Percentiles rank a stretch among this genome's conserved stretches.
These are phyloP conservation scores for Augochlora pura DNA, from an alignment of 1,140 invertebrate species.

Conservation along the genomic window DNA sequence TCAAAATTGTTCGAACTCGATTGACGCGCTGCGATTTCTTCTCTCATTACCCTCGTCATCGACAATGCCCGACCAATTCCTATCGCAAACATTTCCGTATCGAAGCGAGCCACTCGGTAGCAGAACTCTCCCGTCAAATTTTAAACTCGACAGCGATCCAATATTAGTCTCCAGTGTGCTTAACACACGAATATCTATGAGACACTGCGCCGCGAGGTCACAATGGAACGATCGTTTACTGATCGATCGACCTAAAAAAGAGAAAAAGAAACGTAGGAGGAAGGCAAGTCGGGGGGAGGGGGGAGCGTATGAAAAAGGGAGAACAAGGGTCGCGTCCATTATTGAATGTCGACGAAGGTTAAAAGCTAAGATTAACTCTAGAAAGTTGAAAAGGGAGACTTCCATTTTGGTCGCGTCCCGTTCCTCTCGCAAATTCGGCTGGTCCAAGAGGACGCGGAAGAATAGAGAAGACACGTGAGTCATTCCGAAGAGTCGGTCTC, in stretches of 20 bases:
- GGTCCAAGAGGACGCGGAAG: not conserved
- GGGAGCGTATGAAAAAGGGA: not conserved
- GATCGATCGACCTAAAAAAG: not conserved
- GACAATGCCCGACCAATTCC: no score
- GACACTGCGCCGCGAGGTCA: slow-evolving; percentile 2
- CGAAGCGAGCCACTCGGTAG: no score
- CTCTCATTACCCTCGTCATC: no score
- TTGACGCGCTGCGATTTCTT: no score
- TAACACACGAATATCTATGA: not conserved
- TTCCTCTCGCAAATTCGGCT: not conserved
- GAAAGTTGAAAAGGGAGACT: slow-evolving; percentile 25
- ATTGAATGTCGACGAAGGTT: slow-evolving; percentile 27
- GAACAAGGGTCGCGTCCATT: not conserved
- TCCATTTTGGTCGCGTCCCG: slow-evolving; percentile 1
- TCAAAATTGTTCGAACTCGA: no score
- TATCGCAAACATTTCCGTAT: no score
- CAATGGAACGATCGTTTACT: not conserved
- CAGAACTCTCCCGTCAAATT: no score
- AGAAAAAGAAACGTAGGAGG: not conserved
- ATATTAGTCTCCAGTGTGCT: not conserved
- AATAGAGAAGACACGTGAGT: not conserved
- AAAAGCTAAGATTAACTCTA: slow-evolving; percentile 9
- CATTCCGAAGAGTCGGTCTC: not conserved
- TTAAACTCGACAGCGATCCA: no score
- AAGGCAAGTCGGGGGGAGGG: not conserved